A percentile compares a stretch with the other conserved stretches of the same genome.
Conservation (phyloP, 2,113 vertebrate species). For the Seriola aureovittata region DNA sequence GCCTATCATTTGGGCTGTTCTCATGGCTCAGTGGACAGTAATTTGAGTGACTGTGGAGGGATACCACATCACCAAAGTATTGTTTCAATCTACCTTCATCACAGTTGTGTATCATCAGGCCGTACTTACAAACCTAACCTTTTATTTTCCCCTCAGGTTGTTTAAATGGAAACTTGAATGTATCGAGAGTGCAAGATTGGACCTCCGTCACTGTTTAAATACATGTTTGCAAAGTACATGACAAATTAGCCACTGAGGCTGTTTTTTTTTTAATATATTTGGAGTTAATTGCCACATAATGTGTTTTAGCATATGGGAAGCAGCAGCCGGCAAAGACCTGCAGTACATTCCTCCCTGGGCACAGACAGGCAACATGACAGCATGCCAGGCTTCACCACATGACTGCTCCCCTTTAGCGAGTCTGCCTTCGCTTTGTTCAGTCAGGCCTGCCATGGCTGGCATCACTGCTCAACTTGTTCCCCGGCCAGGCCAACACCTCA, state of each 20-base stretch:
- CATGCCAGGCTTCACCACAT: conserved; percentile 53
- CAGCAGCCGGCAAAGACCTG: conserved; percentile 38
- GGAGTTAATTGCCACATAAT: background rate
- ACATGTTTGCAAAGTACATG: background rate
- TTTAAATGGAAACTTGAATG: conserved; percentile 9
- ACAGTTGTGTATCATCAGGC: conserved; percentile 30
- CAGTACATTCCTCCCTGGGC: conserved; percentile 44
- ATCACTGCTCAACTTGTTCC: conserved; percentile 33
- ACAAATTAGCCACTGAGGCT: conserved; percentile 11
- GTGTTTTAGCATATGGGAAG: background rate
- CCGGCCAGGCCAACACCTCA: conserved; percentile 33
- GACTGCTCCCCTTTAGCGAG: conserved; percentile 18
- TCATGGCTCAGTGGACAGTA: conserved; percentile 32
- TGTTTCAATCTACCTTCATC: conserved; percentile 31
- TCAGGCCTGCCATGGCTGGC: conserved; percentile 15
- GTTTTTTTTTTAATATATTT: background rate
- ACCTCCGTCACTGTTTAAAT: conserved; percentile 1
- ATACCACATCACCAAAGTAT: conserved; percentile 39
- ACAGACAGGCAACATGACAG: conserved; percentile 48
- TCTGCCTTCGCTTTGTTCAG: conserved; percentile 14
- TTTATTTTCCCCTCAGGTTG: conserved; percentile 27
- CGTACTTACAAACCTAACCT: background rate
- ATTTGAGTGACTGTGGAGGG: conserved; percentile 42
- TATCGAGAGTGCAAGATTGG: background rate
- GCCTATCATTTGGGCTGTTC: conserved; percentile 50